Conservation (phyloP, 2,888 invertebrate genomes). For the Hirudinaria manillensis region DNA sequence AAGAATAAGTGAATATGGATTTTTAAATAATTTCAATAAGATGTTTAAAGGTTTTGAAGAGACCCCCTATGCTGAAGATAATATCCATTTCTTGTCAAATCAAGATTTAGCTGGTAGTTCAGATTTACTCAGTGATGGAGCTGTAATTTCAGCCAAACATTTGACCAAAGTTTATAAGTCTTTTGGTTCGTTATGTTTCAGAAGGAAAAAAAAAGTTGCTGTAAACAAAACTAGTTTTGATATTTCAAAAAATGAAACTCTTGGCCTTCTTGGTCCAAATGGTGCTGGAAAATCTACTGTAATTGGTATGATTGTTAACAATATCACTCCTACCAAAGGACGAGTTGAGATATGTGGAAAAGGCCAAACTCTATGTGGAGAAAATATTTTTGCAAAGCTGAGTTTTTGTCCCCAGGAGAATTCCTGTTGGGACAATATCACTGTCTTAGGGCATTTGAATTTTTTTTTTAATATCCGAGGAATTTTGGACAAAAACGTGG, state of each 20-base stretch:
- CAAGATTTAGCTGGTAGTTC: background rate
- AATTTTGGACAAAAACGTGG: background rate
- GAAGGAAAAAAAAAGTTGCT: background rate
- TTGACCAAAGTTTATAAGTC: background rate
- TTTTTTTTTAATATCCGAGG: background rate
- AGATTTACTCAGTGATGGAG: too few species aligned
- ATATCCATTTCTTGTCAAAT: background rate
- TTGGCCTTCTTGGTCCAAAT: constrained; percentile 6
- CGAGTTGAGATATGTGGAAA: constrained; percentile 2
- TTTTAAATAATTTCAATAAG: too few species aligned
- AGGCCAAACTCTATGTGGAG: background rate
- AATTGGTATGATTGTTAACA: constrained; percentile 11
- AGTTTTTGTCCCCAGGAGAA: constrained; percentile 10
- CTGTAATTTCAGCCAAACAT: constrained; percentile 2
- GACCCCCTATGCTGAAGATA: background rate
- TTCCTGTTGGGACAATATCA: constrained; percentile 3
- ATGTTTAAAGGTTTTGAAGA: background rate
- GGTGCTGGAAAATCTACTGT: constrained; percentile 5
- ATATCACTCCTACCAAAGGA: background rate
- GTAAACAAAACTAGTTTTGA: constrained; percentile 1
- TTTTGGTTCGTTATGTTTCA: constrained; percentile 6
- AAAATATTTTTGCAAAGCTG: background rate
- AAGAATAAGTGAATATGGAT: background rate
- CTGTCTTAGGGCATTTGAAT: background rate
- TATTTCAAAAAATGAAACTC: background rate